Percentiles rank a stretch among this genome's conserved stretches.
These are phyloP conservation scores for Bombus impatiens DNA, from an alignment of 1,140 invertebrate species.

Conservation along the genomic window DNA sequence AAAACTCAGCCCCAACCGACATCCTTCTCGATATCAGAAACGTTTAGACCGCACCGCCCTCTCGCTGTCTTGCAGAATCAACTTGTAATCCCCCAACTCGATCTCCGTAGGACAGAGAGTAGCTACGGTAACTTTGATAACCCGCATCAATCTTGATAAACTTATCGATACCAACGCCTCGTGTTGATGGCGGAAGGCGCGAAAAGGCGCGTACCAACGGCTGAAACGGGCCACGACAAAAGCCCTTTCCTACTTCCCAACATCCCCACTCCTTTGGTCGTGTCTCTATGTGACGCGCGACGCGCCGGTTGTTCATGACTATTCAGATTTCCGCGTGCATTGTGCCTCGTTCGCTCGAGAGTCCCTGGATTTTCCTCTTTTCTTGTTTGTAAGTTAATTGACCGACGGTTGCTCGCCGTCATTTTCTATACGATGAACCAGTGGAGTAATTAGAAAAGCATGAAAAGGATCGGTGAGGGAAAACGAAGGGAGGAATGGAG, in stretches of 20 bases:
- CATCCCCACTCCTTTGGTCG: not conserved
- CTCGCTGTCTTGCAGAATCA: not conserved
- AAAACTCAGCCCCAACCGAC: not conserved
- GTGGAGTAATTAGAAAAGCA: conserved; percentile 21
- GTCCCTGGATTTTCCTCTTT: not conserved
- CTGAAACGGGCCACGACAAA: not conserved
- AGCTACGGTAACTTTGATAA: not conserved
- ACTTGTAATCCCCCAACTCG: not conserved
- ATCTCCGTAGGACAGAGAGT: not conserved
- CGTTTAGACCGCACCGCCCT: not conserved
- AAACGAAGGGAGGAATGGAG: not conserved
- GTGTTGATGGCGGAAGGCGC: not conserved
- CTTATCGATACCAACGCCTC: not conserved
- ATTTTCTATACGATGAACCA: conserved; percentile 23
- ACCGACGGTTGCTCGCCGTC: not conserved
- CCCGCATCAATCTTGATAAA: conserved; percentile 15
- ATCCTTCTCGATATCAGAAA: too few species aligned
- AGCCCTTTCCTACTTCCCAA: not conserved
- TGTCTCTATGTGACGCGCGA: too few species aligned
- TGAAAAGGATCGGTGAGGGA: not conserved
- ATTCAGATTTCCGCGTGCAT: conserved; percentile 40
- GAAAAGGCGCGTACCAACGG: not conserved
- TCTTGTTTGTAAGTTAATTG: conserved; percentile 49
- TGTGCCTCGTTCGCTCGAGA: not conserved
- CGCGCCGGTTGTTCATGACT: conserved; percentile 25